Base-by-base conservation (phyloP, 2,888 invertebrate species). In the Lasius platythorax region DNA sequence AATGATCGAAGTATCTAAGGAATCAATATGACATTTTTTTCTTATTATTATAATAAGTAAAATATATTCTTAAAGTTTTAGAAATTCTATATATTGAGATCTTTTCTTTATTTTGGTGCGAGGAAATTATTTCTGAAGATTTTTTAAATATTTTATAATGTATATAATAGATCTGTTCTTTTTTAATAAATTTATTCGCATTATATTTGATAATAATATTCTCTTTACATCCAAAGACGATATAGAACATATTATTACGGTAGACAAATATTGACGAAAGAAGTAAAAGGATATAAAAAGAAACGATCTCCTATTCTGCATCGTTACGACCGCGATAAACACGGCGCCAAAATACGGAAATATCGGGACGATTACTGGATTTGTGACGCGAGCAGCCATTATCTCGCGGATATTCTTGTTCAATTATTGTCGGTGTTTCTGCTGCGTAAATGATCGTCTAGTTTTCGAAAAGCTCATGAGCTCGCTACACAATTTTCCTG, bases 401-500 rank as follows among this genome's bases (percentile, higher is more conserved):
- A 15, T 33, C 15, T 12, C 43, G n/a, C 28, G 23, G 58, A 79
- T 79, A 79, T 70, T 67, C 46, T 46, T 33, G 46, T 70, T 81
- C 53, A 70, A 81, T 63, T 72, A 81, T 72, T 81, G 50, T 28
- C 37, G 37, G 61, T 46, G 46, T 79, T 33, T 53, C 23, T 9
- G 37, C 33, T 37, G 61, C 46, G 79, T 37, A 70, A 81, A 72
- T 72, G 61, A 37, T 61, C 46, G 61, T 61, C 72, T 70, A 72
- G 61, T 72, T 79, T 23, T 72, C 61, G 79, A 72, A 37, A 23
- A 12, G 40, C 40, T 67, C 46, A 33, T 23, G 23, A 23, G 68
- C 70, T 46, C 12, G 70, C 58, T 70, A 61, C 61, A 37, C 70
- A 79, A 70, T 79, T 79, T 72, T 23, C n/a, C 72, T 30, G 70